These are phyloP conservation scores for Hydrophis major DNA, from an alignment of 2,797 vertebrate species.

Conservation along the genomic window DNA sequence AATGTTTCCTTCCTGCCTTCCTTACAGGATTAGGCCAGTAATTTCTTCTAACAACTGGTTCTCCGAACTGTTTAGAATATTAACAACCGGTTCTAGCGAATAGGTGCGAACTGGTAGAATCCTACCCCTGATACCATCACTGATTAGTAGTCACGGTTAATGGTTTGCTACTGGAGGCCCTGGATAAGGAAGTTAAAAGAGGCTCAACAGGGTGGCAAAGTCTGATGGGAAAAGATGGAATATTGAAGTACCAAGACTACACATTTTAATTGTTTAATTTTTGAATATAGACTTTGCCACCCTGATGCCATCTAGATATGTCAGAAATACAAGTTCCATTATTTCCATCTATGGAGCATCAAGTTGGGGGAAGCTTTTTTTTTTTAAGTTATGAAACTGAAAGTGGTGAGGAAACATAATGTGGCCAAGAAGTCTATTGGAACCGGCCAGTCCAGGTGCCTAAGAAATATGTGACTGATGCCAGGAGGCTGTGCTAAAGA, in stretches of 20 bases:
- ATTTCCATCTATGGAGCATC: background rate
- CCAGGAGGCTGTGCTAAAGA: background rate
- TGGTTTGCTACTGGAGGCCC: background rate
- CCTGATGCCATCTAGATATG: background rate
- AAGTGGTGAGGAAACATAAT: background rate
- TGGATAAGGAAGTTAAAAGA: background rate
- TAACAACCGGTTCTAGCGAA: too few species aligned
- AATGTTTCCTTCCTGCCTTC: too few species aligned
- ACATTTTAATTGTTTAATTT: background rate
- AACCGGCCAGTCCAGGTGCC: background rate
- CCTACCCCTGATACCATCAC: too few species aligned
- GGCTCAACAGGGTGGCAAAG: background rate
- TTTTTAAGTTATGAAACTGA: background rate
- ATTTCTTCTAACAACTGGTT: too few species aligned
- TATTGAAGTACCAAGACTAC: background rate
- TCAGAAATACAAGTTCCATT: background rate
- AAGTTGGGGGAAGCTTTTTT: background rate
- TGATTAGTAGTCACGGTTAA: background rate
- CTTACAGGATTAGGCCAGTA: too few species aligned
- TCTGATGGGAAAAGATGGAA: background rate
- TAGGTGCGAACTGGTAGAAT: too few species aligned
- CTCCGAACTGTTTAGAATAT: too few species aligned
- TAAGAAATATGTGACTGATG: background rate
- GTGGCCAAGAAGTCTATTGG: background rate
- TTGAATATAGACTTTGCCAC: background rate